Evolutionary conservation across 2,888 invertebrate species (phyloP).

Genomic region (Lordiphosa fenestrarum): DNA sequence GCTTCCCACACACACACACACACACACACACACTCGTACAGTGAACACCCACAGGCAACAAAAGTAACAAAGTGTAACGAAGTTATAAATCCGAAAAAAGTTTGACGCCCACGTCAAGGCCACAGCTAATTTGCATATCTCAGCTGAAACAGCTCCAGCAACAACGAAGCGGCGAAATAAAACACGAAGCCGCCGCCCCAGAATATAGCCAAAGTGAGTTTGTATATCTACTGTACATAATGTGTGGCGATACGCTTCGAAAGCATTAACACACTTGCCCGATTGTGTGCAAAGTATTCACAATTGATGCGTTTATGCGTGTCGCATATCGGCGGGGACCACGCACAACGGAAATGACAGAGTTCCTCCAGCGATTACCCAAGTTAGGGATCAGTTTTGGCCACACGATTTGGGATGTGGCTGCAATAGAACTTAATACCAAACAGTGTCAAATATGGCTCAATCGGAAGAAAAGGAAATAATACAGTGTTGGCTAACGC

Average conservation of each 20-base stretch:
- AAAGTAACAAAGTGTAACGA: conserved; percentile 66
- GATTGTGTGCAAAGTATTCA: no score
- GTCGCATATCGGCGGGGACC: neutral
- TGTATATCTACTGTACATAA: conserved; percentile 8
- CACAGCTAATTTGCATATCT: conserved; percentile 69
- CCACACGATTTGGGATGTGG: no score
- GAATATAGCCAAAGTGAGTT: conserved; percentile 5
- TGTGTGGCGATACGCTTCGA: conserved; percentile 8
- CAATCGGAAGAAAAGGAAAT: no score
- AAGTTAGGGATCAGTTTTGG: no score
- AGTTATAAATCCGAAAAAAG: conserved; percentile 64
- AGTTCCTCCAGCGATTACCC: no score
- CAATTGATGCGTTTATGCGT: neutral
- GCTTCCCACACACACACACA: conserved; percentile 31
- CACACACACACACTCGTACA: conserved; percentile 22
- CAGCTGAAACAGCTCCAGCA: conserved; percentile 20
- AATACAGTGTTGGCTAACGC: no score
- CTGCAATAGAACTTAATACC: no score
- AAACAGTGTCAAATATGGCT: no score
- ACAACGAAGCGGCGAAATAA: neutral
- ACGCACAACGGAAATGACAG: no score
- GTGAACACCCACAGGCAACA: conserved; percentile 28
- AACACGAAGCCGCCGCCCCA: conserved; percentile 7
- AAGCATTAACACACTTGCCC: conserved; percentile 7
- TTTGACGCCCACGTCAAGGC: conserved; percentile 74